Conservation (phyloP, 30 jellyfish, hydroid and myxozoan species). For the Aurelia sp. region DNA sequence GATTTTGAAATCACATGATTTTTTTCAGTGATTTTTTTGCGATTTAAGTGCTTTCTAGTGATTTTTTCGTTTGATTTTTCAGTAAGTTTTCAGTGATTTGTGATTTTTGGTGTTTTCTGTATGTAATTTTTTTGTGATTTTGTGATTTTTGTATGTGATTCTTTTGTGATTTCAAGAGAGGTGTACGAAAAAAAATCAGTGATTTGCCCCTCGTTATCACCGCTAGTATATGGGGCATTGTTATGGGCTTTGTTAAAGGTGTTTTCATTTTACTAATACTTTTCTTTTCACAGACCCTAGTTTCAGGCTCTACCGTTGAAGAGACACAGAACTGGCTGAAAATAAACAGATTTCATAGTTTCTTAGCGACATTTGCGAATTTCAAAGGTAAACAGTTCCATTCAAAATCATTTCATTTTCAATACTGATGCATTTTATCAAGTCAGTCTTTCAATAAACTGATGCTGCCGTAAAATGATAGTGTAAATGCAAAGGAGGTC, state of each 20-base stretch:
- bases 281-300: slow-evolving; percentile 58
- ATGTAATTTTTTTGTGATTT: too few species aligned
- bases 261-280: too few species aligned
- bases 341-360: slow-evolving; percentile 81
- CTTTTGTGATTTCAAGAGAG: too few species aligned
- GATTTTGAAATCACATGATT: too few species aligned
- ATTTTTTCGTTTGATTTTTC: too few species aligned
- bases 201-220: too few species aligned
- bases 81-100: too few species aligned
- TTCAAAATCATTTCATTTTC: background rate
- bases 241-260: background rate
- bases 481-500: background rate
- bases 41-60: too few species aligned
- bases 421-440: background rate
- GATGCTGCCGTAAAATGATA: background rate
- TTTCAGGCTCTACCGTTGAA: slow-evolving; percentile 85
- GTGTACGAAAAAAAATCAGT: too few species aligned
- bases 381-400: slow-evolving; percentile 74
- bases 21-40: too few species aligned
- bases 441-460: background rate
- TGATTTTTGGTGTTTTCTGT: too few species aligned
- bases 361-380: slow-evolving; percentile 74
- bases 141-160: too few species aligned
- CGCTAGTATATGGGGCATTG: background rate
- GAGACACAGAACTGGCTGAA: slow-evolving; percentile 94